Evolutionary conservation across 2,888 invertebrate genomes (phyloP), one percentile per base, ranked within the genome.

Genomic region (Tortricodes alternella): DNA sequence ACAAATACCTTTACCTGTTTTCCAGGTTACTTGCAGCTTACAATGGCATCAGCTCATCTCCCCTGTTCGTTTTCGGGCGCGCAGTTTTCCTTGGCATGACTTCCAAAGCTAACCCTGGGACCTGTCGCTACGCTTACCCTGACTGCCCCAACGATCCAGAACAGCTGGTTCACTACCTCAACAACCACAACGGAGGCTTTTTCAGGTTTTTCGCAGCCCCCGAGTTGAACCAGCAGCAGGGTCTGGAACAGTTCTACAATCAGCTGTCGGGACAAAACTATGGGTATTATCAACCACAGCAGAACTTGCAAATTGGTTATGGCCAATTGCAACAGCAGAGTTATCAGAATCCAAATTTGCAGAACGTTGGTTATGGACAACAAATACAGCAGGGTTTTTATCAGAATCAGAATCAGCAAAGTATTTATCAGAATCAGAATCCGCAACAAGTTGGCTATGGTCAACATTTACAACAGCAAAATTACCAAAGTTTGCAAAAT

Each of bases 181-280:
- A 96, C 84, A 96, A 96, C 79, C 94, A 96, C 73, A 96, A 96
- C 53, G 96, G 96, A 34, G 96, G 96, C 1, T 96, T 96, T 81
- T 96, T 96, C 74, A 91, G 95, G 60, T 95, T 95, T 74, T 96
- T 96, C 73, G 94, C 92, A 61, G 91, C 91, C 35, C 91, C 91
- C 49, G 86, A 67, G 66, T 53, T 6, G 49, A 66, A 5, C 63
- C 70, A 6, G 63, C 70, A 68, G 13, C 85, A 84, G 29, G 80
- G 82, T 48, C 46, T 89, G 1, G 75, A 88, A 43, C 87, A 90
- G 58, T 85, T 89, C 46, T 87, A 86, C 46, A 74, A 82, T 46
- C 83, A 85, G 38, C 67, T 86, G 0, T 65, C 75, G 13, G 46
- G 49, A 24, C 58, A 53, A 19, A 44, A 51, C 37, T 53, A 46